These are phyloP conservation scores for Chymomyza procnemis DNA, from an alignment of 2,888 invertebrate species.

Conservation along the genomic window DNA sequence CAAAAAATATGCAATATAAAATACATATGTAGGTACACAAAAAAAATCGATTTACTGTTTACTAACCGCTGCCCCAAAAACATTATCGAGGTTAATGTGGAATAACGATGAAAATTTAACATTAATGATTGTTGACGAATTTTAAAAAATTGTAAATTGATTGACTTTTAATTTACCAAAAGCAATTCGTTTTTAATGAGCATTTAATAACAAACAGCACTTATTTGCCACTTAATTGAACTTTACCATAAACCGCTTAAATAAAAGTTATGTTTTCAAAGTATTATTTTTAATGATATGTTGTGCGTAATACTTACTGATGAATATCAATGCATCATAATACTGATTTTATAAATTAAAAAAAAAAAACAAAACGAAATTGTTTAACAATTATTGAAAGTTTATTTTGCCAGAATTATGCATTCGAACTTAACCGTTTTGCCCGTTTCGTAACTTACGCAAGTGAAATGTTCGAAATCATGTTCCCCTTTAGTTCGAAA, in stretches of 20 bases:
- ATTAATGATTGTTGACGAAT: slow-evolving; percentile 42
- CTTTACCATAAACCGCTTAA: background rate
- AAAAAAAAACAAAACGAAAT: no score
- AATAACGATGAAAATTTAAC: slow-evolving; percentile 11
- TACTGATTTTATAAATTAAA: no score
- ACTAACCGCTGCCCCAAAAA: slow-evolving; percentile 28
- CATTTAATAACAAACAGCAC: slow-evolving; percentile 54
- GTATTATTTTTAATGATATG: slow-evolving; percentile 14
- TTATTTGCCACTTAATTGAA: slow-evolving; percentile 16
- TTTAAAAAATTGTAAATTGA: slow-evolving; percentile 2
- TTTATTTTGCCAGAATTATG: slow-evolving; percentile 36
- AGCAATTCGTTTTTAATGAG: background rate
- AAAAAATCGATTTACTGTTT: slow-evolving; percentile 23
- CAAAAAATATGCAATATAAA: slow-evolving; percentile 8
- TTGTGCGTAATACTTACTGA: no score
- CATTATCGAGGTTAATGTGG: slow-evolving; percentile 52
- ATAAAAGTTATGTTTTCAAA: background rate
- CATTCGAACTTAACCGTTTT: slow-evolving; percentile 53
- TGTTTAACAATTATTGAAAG: slow-evolving; percentile 18
- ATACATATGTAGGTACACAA: no score
- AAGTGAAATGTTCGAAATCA: slow-evolving; percentile 37
- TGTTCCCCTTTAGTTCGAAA: slow-evolving; percentile 46
- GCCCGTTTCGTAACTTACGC: background rate
- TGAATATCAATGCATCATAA: no score
- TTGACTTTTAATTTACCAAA: background rate